Percentiles rank a stretch among this genome's conserved stretches.
phyloP scores from a whole-genome alignment of 2,797 vertebrate species.

The Adelosebastes latens region DNA sequence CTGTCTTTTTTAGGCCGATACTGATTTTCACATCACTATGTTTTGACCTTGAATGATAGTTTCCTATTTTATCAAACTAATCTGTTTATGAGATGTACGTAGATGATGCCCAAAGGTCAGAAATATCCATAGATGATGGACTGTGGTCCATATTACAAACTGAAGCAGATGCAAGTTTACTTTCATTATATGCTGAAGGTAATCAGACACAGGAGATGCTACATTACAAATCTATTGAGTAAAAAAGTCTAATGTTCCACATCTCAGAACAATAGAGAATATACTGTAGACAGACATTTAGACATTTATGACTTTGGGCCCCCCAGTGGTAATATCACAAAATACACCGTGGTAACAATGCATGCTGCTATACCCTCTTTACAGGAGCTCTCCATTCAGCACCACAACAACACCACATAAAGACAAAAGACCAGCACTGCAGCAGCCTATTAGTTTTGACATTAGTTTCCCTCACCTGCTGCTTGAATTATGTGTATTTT shows the following conservation, averaged over 20 bases:
- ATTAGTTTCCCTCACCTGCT: neutral
- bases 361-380: neutral
- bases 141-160: too few species aligned
- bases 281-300: neutral
- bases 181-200: neutral
- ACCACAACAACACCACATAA: conserved; percentile 18
- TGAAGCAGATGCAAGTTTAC: neutral
- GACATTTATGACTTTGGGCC: neutral
- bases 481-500: neutral
- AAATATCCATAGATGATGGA: neutral
- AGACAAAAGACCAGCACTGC: neutral
- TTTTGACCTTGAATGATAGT: neutral
- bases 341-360: neutral
- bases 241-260: neutral
- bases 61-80: neutral
- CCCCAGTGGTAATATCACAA: conserved; percentile 13
- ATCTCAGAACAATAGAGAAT: neutral
- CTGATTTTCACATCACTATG: neutral
- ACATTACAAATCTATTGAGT: neutral
- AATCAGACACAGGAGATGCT: neutral
- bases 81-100: neutral
- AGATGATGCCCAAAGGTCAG: neutral
- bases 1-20: neutral
- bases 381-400: conserved; percentile 55
- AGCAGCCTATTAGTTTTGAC: neutral